Base-by-base conservation (phyloP, 2,797 vertebrate genomes). In the Cirrhinus molitorella region DNA sequence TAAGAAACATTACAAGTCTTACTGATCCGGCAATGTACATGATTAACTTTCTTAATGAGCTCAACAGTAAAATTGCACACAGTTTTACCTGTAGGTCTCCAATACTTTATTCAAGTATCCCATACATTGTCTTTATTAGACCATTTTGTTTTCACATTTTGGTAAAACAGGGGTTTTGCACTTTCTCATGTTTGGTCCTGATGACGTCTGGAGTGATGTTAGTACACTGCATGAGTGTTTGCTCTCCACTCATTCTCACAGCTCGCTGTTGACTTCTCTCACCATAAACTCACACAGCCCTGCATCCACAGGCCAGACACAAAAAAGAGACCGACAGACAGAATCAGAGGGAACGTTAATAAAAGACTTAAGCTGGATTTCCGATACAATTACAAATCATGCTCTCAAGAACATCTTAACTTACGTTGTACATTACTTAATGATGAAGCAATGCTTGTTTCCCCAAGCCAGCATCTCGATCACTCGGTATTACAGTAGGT, bases 181-280 rank as follows among this genome's bases (percentile, higher is more conserved):
- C 31, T 28, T 83, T 83, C 49, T 67, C 37, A 75, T 67, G 80
- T 82, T 83, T 67, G 61, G 85, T 76, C 79, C 84, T 86, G 84
- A 87, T 90, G 88, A 85, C 81, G 80, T 82, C 71, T 80, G 34
- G 51, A 74, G 83, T 89, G 87, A 90, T 85, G 83, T 68, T 43
- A 79, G 71, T 63, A 49, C 8, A 57, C 68, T 37, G 59, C n/a
- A 81, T 82, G 68, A 13, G 25, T 88, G 85, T 91, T 90, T 85
- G 83, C 86, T 80, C 66, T 85, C 72, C 57, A 67, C 79, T 77
- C 84, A 53, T 80, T 76, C 51, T 78, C 67, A 75, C 82, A 86
- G 63, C 67, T 47, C 67, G 9, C 19, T 91, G 86, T 90, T 91
- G 85, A 90, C 89, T 89, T 90, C 86, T 91, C 90, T 88, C 90